Conservation (phyloP, 2,888 invertebrate genomes). For the Psylliodes chrysocephalus region DNA sequence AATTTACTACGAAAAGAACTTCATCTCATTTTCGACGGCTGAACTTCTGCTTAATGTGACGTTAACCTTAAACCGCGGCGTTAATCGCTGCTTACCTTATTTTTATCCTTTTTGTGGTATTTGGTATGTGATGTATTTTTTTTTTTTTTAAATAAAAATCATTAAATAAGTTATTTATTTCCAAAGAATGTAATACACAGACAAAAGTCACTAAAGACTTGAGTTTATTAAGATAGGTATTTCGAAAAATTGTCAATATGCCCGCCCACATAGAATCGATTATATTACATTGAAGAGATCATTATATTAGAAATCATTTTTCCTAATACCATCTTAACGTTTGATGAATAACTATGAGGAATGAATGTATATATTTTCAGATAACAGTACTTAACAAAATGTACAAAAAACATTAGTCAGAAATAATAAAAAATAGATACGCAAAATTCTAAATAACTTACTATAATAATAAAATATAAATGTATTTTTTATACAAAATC, state of each 20-base stretch:
- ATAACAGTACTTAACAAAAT: constrained; percentile 13
- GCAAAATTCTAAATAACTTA: constrained; percentile 16
- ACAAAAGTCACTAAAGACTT: constrained; percentile 7
- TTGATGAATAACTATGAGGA: constrained; percentile 17
- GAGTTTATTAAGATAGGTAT: constrained; percentile 5
- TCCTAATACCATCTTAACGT: constrained; percentile 14
- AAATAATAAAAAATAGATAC: constrained; percentile 17
- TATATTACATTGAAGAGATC: constrained; percentile 10
- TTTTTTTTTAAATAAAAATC: background rate
- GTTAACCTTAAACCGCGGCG: no score
- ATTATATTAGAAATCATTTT: constrained; percentile 9
- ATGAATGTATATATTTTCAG: constrained; percentile 12
- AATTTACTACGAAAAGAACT: no score
- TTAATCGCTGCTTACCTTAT: no score
- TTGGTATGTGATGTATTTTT: no score
- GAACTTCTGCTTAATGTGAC: no score
- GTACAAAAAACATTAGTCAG: constrained; percentile 9
- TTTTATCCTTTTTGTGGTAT: no score
- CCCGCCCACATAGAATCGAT: background rate
- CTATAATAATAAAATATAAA: constrained; percentile 8
- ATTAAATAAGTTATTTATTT: constrained; percentile 14
- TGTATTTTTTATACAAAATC: background rate
- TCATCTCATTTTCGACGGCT: no score
- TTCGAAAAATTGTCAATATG: constrained; percentile 6
- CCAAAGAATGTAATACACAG: constrained; percentile 6